Conservation (phyloP, 2,113 vertebrate species). For the Okapia johnstoni region DNA sequence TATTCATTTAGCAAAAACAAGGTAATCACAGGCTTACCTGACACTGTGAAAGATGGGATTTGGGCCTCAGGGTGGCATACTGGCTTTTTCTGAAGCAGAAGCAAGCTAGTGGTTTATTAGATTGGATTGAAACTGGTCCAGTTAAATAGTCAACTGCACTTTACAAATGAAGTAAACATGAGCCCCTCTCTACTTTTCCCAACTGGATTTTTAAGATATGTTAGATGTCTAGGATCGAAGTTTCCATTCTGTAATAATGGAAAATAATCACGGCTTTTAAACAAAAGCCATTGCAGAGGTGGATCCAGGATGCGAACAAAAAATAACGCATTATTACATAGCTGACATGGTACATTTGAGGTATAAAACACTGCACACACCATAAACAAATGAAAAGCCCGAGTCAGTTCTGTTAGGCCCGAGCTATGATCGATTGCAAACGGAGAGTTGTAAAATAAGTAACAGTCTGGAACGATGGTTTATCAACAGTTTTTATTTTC, state of each 20-base stretch:
- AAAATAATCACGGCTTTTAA: conserved; percentile 60
- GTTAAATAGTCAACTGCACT: conserved; percentile 51
- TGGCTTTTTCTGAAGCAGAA: conserved; percentile 41
- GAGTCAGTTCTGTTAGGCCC: neutral
- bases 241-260: conserved; percentile 62
- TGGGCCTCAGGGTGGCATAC: neutral
- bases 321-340: conserved; percentile 59
- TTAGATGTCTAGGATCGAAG: conserved; percentile 34
- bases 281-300: conserved; percentile 50
- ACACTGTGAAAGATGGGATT: conserved; percentile 16
- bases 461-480: conserved; percentile 49
- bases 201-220: neutral
- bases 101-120: conserved; percentile 35
- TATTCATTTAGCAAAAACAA: conserved; percentile 39
- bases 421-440: conserved; percentile 42
- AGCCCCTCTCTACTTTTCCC: neutral
- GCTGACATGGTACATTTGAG: conserved; percentile 19
- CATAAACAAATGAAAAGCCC: conserved; percentile 49
- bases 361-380: conserved; percentile 31
- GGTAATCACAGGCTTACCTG: conserved; percentile 37
- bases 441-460: conserved; percentile 52
- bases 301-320: conserved; percentile 47
- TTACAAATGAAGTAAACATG: conserved; percentile 48
- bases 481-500: conserved; percentile 66
- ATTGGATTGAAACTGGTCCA: conserved; percentile 36